Conservation (phyloP, 2,888 invertebrate genomes). For the Macaria notata region DNA sequence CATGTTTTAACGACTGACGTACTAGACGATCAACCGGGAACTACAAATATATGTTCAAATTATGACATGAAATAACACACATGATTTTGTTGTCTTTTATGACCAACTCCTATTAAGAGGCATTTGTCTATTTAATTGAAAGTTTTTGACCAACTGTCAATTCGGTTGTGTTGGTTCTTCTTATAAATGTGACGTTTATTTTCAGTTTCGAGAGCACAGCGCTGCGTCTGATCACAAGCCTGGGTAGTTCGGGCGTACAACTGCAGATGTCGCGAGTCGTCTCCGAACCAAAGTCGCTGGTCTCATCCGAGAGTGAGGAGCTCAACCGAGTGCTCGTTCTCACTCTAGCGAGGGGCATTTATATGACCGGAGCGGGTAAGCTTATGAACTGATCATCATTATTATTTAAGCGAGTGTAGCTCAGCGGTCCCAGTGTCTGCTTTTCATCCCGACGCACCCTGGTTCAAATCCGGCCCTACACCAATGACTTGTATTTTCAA, state of each 20-base stretch:
- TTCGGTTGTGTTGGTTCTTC: no score
- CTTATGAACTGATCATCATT: background rate
- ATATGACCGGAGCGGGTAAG: constrained; percentile 91
- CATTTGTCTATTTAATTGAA: no score
- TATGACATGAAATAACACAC: no score
- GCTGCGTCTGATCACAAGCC: constrained; percentile 91
- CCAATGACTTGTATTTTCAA: no score
- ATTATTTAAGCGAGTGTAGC: constrained; percentile 74
- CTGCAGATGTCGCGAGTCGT: constrained; percentile 95
- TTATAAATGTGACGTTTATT: constrained; percentile 11
- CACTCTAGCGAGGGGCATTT: constrained; percentile 95
- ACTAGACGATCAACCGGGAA: no score
- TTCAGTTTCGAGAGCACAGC: constrained; percentile 93
- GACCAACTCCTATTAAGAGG: no score
- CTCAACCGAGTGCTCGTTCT: constrained; percentile 96
- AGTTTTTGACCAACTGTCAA: no score
- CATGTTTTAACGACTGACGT: no score
- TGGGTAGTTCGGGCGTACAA: constrained; percentile 97
- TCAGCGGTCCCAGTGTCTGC: constrained; percentile 85
- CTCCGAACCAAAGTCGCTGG: constrained; percentile 94
- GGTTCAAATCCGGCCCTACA: no score
- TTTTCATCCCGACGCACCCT: no score
- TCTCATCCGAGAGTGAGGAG: constrained; percentile 97
- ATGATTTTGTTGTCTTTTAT: no score
- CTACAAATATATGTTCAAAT: no score